phyloP scores from a whole-genome alignment of 2,888 invertebrate species.

The Macrosiphum euphorbiae region DNA sequence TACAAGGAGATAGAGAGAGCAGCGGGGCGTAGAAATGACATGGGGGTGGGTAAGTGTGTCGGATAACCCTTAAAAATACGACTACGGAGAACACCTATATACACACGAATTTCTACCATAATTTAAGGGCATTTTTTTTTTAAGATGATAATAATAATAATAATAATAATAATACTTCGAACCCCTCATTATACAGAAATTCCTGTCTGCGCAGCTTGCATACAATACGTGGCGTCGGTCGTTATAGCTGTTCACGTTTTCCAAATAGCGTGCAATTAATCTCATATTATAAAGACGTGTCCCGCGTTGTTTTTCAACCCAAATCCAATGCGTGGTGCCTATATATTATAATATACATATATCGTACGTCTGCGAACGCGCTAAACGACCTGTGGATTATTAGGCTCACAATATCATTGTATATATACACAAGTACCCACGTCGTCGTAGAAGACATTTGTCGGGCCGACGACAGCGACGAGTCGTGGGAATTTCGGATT shows the following conservation, averaged over 20 bases:
- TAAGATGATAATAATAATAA: neutral
- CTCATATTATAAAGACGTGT: neutral
- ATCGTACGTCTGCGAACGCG: neutral
- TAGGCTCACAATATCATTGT: neutral
- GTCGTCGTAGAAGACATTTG: neutral
- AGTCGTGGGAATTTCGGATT: neutral
- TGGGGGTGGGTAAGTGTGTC: neutral
- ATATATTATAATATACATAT: too few species aligned
- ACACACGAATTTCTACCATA: neutral
- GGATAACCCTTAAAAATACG: neutral
- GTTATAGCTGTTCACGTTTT: neutral
- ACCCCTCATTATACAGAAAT: slow-evolving; percentile 6
- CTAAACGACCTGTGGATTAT: neutral
- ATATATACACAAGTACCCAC: neutral
- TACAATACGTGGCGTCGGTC: neutral
- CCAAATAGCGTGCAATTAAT: neutral
- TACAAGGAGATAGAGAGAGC: neutral
- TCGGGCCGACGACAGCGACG: neutral
- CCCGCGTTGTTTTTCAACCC: neutral
- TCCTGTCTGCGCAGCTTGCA: neutral
- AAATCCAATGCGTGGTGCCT: neutral
- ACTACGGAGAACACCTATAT: too few species aligned
- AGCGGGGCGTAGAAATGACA: neutral
- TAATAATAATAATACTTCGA: neutral
- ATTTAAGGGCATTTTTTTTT: neutral